Percentiles rank a stretch among this genome's conserved stretches.
Conservation (phyloP, 2,888 invertebrate species). For the Catotricha subobsoleta region DNA sequence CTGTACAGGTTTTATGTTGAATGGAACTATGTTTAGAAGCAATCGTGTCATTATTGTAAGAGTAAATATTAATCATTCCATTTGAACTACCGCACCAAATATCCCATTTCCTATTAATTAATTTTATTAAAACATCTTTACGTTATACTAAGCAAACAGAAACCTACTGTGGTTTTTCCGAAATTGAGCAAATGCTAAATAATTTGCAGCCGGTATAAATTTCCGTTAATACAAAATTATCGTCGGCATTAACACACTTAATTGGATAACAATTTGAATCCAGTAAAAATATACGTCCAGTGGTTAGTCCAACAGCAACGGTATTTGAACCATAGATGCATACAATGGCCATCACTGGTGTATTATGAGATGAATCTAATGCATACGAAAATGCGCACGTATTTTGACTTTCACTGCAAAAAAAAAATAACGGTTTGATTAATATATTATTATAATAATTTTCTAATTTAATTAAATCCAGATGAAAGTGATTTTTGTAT, state of each 20-base stretch:
- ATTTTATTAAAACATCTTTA: too few species aligned
- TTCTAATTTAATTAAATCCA: too few species aligned
- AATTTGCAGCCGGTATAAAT: conserved; percentile 50
- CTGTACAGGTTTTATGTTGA: conserved; percentile 39
- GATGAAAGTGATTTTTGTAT: too few species aligned
- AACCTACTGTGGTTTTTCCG: conserved; percentile 12
- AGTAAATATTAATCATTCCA: conserved; percentile 62
- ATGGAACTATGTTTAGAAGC: conserved; percentile 56
- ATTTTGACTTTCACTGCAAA: conserved; percentile 34
- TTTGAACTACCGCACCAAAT: conserved; percentile 79
- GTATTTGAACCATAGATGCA: conserved; percentile 46
- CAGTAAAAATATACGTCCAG: conserved; percentile 60
- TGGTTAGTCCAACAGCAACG: conserved; percentile 65
- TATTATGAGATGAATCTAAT: conserved; percentile 47
- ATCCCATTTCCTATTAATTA: conserved; percentile 37
- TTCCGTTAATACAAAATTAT: conserved; percentile 60
- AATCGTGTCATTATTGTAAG: conserved; percentile 43
- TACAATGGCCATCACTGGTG: conserved; percentile 47
- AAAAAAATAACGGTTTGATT: background rate
- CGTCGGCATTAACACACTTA: conserved; percentile 46
- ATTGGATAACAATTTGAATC: conserved; percentile 39
- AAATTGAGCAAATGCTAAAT: conserved; percentile 46
- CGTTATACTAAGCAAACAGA: too few species aligned
- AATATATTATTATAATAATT: conserved; percentile 6
- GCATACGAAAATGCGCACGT: conserved; percentile 41